Evolutionary conservation across 2,888 invertebrate genomes (phyloP).

Genomic region (Lasioglossum morio): DNA sequence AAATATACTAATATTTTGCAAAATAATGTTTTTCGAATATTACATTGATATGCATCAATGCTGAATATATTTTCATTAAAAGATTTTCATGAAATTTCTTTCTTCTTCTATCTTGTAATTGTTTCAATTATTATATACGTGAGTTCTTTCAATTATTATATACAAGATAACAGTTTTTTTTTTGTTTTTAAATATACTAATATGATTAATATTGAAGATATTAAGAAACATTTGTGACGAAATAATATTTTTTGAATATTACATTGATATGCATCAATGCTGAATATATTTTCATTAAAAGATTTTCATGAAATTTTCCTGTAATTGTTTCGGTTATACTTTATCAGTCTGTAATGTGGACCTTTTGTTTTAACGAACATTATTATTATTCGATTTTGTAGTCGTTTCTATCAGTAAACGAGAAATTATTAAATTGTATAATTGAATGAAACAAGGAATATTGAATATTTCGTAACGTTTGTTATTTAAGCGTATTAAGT

Average conservation of each 20-base stretch:
- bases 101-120: too few relatives aligned
- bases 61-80: too few relatives aligned
- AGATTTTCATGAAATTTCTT: too few relatives aligned
- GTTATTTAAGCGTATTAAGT: constrained; percentile 5
- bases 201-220: not conserved
- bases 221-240: not conserved
- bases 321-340: not conserved
- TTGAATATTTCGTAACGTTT: not conserved
- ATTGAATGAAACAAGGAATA: not conserved
- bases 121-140: too few relatives aligned
- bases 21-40: too few relatives aligned
- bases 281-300: not conserved
- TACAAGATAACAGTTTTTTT: not conserved
- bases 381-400: not conserved
- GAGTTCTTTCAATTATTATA: not conserved
- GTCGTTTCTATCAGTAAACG: too few relatives aligned
- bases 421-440: not conserved
- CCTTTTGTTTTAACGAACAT: not conserved
- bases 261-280: not conserved
- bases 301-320: not conserved
- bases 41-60: too few relatives aligned
- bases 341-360: too few relatives aligned
- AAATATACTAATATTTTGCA: too few relatives aligned
- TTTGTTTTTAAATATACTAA: not conserved
- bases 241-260: not conserved